A percentile compares a stretch with the other conserved stretches of the same genome.
Conservation (phyloP, 2,113 vertebrate species). For the Rhynchopsitta pachyrhyncha region DNA sequence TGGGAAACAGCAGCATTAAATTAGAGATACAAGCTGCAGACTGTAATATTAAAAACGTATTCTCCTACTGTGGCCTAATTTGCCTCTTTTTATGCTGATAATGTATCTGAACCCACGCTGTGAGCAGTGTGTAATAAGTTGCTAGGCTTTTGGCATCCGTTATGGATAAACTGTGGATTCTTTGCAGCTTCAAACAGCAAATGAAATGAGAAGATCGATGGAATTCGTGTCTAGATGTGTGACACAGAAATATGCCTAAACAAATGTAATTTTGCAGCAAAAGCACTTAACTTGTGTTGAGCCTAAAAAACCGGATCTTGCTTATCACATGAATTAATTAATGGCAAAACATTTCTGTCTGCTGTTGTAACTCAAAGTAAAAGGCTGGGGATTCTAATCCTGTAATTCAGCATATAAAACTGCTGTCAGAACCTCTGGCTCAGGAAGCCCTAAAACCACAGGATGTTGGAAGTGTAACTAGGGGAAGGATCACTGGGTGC, state of each 20-base stretch:
- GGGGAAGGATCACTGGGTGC: not conserved
- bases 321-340: conserved; percentile 55
- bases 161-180: conserved; percentile 58
- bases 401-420: not conserved
- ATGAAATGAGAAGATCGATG: conserved; percentile 53
- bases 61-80: conserved; percentile 68
- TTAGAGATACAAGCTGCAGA: conserved; percentile 52
- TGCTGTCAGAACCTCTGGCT: not conserved
- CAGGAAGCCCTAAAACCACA: not conserved
- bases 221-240: conserved; percentile 18
- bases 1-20: conserved; percentile 43
- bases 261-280: conserved; percentile 41
- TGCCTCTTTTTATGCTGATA: conserved; percentile 66
- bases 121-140: conserved; percentile 55
- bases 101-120: conserved; percentile 55
- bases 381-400: not conserved
- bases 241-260: conserved; percentile 56
- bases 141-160: conserved; percentile 55
- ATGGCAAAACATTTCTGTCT: conserved; percentile 16
- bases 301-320: not conserved
- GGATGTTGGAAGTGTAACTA: not conserved
- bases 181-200: conserved; percentile 61
- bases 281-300: conserved; percentile 5
- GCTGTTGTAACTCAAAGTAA: not conserved
- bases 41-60: conserved; percentile 60